Conservation (phyloP, 2,797 vertebrate genomes). For the Zenarchopterus dispar region DNA sequence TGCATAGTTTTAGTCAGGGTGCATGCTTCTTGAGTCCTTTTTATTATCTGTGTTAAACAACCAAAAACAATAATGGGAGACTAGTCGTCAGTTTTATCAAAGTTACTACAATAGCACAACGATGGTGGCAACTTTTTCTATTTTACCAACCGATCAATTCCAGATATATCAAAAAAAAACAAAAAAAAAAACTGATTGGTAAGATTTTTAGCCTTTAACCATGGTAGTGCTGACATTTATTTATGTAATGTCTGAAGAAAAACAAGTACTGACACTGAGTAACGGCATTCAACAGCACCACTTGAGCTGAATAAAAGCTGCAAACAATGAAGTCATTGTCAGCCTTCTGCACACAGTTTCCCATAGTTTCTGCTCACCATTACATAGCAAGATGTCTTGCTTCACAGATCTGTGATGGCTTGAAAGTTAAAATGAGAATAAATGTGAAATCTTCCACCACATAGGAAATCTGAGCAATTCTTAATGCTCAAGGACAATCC, state of each 20-base stretch:
- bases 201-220: not conserved
- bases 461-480: constrained; percentile 13
- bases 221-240: constrained; percentile 4
- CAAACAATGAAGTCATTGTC: constrained; percentile 63
- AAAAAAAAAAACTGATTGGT: too few species aligned
- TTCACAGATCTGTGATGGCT: constrained; percentile 9
- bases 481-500: constrained; percentile 9
- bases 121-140: too few species aligned
- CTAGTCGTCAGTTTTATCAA: too few species aligned
- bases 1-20: too few species aligned
- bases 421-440: constrained; percentile 3
- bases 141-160: too few species aligned
- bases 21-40: too few species aligned
- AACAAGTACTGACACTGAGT: constrained; percentile 31
- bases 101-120: too few species aligned
- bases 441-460: constrained; percentile 11
- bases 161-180: too few species aligned
- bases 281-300: constrained; percentile 22
- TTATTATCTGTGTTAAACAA: too few species aligned
- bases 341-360: constrained; percentile 38
- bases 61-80: too few species aligned
- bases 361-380: constrained; percentile 54
- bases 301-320: constrained; percentile 25
- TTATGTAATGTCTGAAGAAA: constrained; percentile 7
- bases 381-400: constrained; percentile 38